phyloP scores from a whole-genome alignment of 2,888 invertebrate genomes.

The Caenorhabditis sinica region DNA sequence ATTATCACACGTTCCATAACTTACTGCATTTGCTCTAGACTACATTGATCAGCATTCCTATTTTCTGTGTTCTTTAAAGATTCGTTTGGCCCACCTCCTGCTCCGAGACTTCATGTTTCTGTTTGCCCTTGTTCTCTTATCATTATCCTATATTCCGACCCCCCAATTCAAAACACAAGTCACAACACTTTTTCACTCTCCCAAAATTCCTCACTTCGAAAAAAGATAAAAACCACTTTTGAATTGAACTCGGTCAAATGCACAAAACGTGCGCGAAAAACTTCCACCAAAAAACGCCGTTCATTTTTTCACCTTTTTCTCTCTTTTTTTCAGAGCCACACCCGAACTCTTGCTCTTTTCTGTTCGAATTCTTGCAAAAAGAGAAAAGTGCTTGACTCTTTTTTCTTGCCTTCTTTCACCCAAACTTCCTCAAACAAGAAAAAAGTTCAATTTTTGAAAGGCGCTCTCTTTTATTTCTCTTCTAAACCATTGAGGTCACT shows the following conservation, averaged over 20 bases:
- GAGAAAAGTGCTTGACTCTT: conserved; percentile 38
- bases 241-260: conserved; percentile 13
- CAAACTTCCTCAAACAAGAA: conserved; percentile 41
- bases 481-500: conserved; percentile 38
- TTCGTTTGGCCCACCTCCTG: too few species aligned
- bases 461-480: neutral
- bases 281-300: conserved; percentile 13
- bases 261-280: conserved; percentile 30
- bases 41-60: neutral
- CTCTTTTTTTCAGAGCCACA: conserved; percentile 31
- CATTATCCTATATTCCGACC: neutral
- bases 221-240: neutral
- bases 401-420: neutral
- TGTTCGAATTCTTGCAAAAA: conserved; percentile 12
- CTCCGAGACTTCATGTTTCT: conserved; percentile 14
- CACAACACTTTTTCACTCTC: conserved; percentile 29
- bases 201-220: neutral
- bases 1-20: neutral
- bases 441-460: conserved; percentile 42
- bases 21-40: neutral
- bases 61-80: conserved; percentile 20
- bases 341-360: conserved; percentile 55
- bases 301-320: conserved; percentile 23
- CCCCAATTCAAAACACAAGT: conserved; percentile 33
- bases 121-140: conserved; percentile 42